These are phyloP conservation scores for Drosophila pandora DNA, from an alignment of 1,140 invertebrate genomes.

Conservation along the genomic window DNA sequence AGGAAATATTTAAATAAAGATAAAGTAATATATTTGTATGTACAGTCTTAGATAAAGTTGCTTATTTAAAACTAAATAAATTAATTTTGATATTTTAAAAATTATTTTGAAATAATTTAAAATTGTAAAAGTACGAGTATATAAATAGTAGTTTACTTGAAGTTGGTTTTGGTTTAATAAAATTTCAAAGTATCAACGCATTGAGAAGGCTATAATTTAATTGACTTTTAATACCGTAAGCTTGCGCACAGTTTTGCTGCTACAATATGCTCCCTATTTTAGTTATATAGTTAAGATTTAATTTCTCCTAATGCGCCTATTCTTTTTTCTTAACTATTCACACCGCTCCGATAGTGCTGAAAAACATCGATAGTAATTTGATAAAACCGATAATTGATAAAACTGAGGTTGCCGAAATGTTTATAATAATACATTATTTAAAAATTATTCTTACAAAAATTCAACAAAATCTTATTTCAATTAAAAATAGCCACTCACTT, in stretches of 20 bases:
- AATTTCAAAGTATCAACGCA: neutral
- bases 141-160: neutral
- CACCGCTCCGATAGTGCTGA: neutral
- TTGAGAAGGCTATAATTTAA: neutral
- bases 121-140: neutral
- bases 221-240: neutral
- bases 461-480: no score
- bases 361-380: neutral
- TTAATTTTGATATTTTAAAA: neutral
- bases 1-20: neutral
- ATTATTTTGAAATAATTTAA: neutral
- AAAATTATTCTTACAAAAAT: no score
- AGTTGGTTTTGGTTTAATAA: neutral
- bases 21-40: neutral
- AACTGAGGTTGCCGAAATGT: no score
- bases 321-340: neutral
- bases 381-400: neutral
- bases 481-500: no score
- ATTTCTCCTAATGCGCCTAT: neutral
- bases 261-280: neutral
- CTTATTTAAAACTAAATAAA: no score
- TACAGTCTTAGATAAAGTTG: neutral
- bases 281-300: neutral
- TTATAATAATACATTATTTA: no score
- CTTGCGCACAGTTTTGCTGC: neutral